phyloP scores from a whole-genome alignment of 2,797 vertebrate genomes.

The Hephaestus fuliginosus region DNA sequence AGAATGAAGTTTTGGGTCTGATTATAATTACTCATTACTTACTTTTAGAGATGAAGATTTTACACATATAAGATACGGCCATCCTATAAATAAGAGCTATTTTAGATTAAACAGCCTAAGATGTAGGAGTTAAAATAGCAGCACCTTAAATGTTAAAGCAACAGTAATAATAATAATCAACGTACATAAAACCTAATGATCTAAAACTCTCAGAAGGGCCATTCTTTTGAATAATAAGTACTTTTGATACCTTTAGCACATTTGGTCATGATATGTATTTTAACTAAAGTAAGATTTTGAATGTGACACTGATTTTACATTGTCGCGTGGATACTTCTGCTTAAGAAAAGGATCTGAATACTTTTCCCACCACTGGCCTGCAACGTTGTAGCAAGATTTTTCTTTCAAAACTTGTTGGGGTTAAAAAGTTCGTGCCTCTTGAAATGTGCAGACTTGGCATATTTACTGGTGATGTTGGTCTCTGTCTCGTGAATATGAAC shows the following conservation, averaged over 20 bases:
- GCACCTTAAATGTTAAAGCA: neutral
- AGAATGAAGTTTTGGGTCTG: neutral
- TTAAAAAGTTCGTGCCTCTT: slow-evolving; percentile 17
- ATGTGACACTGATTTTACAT: neutral
- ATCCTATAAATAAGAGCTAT: neutral
- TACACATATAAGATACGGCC: neutral
- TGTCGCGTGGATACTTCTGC: neutral
- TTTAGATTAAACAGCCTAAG: neutral
- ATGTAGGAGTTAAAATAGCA: neutral
- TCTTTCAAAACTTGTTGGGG: neutral
- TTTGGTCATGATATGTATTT: neutral
- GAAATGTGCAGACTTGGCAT: slow-evolving; percentile 1
- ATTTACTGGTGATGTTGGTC: neutral
- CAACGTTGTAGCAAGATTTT: neutral
- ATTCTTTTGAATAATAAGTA: neutral
- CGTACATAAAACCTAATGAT: neutral
- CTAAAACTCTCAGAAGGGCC: neutral
- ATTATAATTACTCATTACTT: neutral
- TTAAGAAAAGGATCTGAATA: neutral
- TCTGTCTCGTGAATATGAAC: neutral
- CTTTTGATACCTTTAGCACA: neutral
- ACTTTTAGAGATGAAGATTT: neutral
- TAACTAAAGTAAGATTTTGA: neutral
- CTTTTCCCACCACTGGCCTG: neutral
- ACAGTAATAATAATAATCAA: neutral